Evolutionary conservation across 23 tunicate species (phyloP).

Genomic region (Styela clava): DNA sequence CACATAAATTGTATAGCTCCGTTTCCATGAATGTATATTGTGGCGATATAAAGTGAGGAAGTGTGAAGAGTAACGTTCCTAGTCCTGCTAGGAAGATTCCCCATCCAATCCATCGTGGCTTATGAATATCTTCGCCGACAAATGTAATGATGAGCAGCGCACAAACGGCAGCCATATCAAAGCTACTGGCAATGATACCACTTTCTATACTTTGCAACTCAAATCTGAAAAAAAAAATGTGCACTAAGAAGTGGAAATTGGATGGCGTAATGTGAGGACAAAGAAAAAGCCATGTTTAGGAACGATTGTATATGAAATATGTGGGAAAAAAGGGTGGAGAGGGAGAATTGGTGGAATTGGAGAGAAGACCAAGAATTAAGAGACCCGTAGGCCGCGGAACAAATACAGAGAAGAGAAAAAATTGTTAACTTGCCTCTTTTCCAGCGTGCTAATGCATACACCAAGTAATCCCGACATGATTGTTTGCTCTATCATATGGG

Average conservation of each 20-base stretch:
- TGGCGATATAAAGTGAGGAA: constrained; percentile 80
- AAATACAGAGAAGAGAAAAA: background rate
- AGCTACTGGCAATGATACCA: constrained; percentile 71
- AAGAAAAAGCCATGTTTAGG: background rate
- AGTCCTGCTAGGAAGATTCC: constrained; percentile 62
- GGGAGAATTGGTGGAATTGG: background rate
- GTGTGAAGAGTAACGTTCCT: constrained; percentile 53
- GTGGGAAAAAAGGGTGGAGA: background rate
- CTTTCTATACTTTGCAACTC: constrained; percentile 68
- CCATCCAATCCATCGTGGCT: constrained; percentile 82
- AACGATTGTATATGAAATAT: background rate
- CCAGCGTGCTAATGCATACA: constrained; percentile 60
- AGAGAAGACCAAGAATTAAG: background rate
- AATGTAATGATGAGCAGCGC: constrained; percentile 51
- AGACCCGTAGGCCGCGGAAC: background rate
- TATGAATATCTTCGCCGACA: constrained; percentile 65
- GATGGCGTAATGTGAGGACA: background rate
- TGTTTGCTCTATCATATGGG: constrained; percentile 58
- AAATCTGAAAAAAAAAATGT: constrained; percentile 38
- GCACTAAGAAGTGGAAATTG: background rate
- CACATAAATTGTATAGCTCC: constrained; percentile 37
- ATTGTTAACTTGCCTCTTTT: constrained; percentile 40
- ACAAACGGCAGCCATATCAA: constrained; percentile 57
- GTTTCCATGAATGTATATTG: constrained; percentile 38
- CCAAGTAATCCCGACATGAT: constrained; percentile 63